Evolutionary conservation across 2,888 invertebrate species (phyloP).

Genomic region (Orchestes rusci): DNA sequence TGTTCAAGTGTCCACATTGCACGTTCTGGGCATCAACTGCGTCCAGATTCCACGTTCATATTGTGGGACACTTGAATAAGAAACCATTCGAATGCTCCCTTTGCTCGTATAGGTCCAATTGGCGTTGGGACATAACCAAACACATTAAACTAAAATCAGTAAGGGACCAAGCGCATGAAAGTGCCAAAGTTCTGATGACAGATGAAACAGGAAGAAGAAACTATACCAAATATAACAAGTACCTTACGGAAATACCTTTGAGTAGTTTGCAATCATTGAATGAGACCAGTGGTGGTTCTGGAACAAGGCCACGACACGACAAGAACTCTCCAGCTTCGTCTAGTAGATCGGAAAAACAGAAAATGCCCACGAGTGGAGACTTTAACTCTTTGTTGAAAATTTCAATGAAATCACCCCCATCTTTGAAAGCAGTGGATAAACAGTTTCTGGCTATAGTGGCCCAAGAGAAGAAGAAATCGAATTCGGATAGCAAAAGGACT

Average conservation of each 20-base stretch:
- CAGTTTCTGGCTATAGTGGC: slow-evolving; percentile 40
- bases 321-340: slow-evolving; percentile 32
- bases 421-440: slow-evolving; percentile 56
- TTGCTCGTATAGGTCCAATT: slow-evolving; percentile 90
- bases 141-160: slow-evolving; percentile 88
- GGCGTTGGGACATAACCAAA: slow-evolving; percentile 95
- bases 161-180: slow-evolving; percentile 73
- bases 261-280: slow-evolving; percentile 36
- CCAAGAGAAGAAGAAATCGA: slow-evolving; percentile 42
- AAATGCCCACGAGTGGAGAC: slow-evolving; percentile 32
- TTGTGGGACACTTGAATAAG: slow-evolving; percentile 85
- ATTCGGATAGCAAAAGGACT: slow-evolving; percentile 58
- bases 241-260: slow-evolving; percentile 57
- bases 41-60: slow-evolving; percentile 88
- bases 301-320: slow-evolving; percentile 38
- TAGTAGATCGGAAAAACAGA: slow-evolving; percentile 27
- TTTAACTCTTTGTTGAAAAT: slow-evolving; percentile 35
- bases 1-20: slow-evolving; percentile 89
- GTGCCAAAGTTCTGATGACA: slow-evolving; percentile 79
- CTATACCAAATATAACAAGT: slow-evolving; percentile 89
- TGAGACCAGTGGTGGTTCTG: slow-evolving; percentile 42
- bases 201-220: slow-evolving; percentile 86
- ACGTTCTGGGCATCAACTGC: slow-evolving; percentile 90
- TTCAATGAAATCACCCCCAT: slow-evolving; percentile 43
- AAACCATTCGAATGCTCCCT: slow-evolving; percentile 93